phyloP scores from a whole-genome alignment of 1,140 invertebrate species.

The Neuroterus valhalla region DNA sequence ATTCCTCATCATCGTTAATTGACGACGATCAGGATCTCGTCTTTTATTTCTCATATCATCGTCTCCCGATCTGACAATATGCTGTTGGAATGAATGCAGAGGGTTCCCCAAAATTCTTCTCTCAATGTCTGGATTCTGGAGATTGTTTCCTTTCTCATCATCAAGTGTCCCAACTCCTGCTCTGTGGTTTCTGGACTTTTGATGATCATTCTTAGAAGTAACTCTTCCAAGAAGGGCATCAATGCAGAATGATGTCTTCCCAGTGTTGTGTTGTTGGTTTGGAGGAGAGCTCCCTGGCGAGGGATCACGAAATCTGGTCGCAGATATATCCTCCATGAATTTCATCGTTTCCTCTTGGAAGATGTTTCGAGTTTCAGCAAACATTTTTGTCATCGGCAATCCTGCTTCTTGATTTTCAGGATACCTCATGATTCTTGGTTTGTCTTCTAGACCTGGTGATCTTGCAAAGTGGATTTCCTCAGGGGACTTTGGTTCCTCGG shows the following conservation, averaged over 20 bases:
- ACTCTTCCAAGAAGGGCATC: constrained; percentile 78
- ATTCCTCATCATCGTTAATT: neutral
- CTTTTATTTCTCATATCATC: constrained; percentile 8
- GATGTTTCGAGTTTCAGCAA: constrained; percentile 7
- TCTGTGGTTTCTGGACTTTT: neutral
- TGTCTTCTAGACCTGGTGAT: constrained; percentile 48
- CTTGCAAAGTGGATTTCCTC: constrained; percentile 38
- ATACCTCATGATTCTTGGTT: neutral
- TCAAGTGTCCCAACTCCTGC: neutral
- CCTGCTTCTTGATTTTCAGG: neutral
- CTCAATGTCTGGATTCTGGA: constrained; percentile 30
- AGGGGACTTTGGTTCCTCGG: constrained; percentile 49
- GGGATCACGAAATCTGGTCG: neutral
- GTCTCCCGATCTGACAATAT: constrained; percentile 1
- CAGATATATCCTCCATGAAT: constrained; percentile 14
- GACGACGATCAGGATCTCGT: neutral
- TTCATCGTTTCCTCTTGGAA: constrained; percentile 38
- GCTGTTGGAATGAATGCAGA: constrained; percentile 49
- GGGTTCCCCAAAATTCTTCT: constrained; percentile 46
- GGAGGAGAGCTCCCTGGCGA: constrained; percentile 40
- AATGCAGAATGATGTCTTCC: constrained; percentile 81
- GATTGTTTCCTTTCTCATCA: neutral
- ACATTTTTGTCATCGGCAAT: neutral
- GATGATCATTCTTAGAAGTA: constrained; percentile 42
- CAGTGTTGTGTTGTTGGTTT: constrained; percentile 43